Evolutionary conservation across 1,140 invertebrate genomes (phyloP).

Genomic region (Scaptomyza hsui): DNA sequence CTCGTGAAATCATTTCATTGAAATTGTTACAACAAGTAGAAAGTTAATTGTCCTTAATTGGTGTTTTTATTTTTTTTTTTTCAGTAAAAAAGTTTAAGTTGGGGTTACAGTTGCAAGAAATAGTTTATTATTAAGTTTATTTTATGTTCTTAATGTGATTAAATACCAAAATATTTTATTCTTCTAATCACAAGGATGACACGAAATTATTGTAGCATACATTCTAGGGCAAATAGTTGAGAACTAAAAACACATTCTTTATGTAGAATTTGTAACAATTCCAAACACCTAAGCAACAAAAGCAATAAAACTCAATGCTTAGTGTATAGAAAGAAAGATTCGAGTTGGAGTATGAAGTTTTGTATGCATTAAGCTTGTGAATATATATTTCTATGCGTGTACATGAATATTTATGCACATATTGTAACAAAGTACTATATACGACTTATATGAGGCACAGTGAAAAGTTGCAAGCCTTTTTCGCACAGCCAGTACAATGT

Average conservation of each 20-base stretch:
- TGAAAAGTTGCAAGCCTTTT: conserved; percentile 57
- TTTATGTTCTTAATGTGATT: no score
- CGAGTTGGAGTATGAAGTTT: conserved; percentile 6
- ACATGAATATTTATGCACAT: conserved; percentile 6
- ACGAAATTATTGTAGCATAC: conserved; percentile 15
- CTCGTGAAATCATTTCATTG: conserved; percentile 33
- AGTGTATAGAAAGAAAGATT: conserved; percentile 9
- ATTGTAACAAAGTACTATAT: conserved; percentile 15
- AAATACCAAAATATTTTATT: no score
- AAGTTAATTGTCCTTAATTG: conserved; percentile 1
- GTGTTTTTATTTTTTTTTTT: no score
- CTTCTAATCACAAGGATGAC: no score
- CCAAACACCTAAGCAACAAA: conserved; percentile 3
- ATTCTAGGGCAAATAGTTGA: conserved; percentile 9
- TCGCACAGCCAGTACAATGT: conserved; percentile 44
- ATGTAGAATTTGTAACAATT: neutral
- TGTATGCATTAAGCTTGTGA: neutral
- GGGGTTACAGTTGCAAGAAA: no score
- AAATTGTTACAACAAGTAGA: conserved; percentile 20
- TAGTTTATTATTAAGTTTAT: no score
- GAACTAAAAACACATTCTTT: neutral
- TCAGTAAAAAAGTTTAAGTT: no score
- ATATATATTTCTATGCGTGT: conserved; percentile 2
- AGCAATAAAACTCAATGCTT: conserved; percentile 7
- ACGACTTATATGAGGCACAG: conserved; percentile 45